A percentile compares a stretch with the other conserved stretches of the same genome.
These are phyloP conservation scores for Psophia crepitans DNA, from an alignment of 2,113 vertebrate genomes.

Conservation along the genomic window DNA sequence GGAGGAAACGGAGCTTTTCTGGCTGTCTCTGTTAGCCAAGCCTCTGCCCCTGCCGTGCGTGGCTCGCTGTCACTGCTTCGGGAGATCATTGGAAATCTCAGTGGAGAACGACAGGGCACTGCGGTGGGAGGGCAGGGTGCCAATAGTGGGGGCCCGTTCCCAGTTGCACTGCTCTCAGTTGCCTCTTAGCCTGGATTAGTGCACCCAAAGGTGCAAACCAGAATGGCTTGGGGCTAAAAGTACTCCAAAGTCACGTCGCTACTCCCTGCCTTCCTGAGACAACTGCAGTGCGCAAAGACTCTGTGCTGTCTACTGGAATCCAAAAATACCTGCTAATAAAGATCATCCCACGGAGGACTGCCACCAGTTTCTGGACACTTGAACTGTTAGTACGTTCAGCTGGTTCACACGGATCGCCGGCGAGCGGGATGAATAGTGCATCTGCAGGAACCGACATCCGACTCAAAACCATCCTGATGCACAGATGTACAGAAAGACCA, in stretches of 20 bases:
- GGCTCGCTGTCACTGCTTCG: not conserved
- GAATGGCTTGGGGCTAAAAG: not conserved
- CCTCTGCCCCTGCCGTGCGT: fast-evolving
- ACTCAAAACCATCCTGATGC: not conserved
- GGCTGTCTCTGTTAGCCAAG: not conserved
- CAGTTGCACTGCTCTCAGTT: not conserved
- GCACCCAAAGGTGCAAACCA: not conserved
- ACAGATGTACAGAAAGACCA: not conserved
- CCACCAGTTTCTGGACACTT: not conserved
- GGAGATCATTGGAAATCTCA: not conserved
- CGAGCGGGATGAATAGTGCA: not conserved
- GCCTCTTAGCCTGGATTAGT: not conserved
- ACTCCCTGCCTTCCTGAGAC: not conserved
- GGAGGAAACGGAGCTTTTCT: not conserved
- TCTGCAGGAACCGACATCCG: not conserved
- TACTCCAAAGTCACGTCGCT: fast-evolving
- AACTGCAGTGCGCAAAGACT: not conserved
- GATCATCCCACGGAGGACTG: not conserved
- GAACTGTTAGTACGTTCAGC: not conserved
- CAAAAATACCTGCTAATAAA: not conserved
- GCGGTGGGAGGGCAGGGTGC: fast-evolving
- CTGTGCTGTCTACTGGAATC: not conserved
- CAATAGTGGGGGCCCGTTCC: not conserved
- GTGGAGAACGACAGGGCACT: not conserved
- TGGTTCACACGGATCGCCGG: not conserved